These are phyloP conservation scores for Rhabdomys pumilio DNA, from an alignment of 2,797 vertebrate genomes.

Conservation along the genomic window DNA sequence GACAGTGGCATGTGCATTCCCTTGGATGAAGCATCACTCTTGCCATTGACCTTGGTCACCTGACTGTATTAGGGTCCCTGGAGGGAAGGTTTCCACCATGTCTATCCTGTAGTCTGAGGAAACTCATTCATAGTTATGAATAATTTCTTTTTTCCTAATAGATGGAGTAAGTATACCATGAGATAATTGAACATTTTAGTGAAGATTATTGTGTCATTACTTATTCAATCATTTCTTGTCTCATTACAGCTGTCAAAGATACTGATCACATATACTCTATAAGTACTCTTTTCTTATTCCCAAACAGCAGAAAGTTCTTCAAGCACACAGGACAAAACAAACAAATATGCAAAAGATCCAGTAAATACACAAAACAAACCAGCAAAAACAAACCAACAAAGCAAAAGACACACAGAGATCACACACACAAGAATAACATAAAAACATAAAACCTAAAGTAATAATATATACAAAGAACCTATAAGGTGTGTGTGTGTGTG, in stretches of 20 bases:
- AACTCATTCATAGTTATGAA: too few species aligned
- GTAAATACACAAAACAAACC: not conserved
- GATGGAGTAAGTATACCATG: too few species aligned
- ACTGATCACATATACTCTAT: not conserved
- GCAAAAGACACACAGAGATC: not conserved
- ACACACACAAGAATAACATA: not conserved
- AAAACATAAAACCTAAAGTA: not conserved
- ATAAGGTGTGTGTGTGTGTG: too few species aligned
- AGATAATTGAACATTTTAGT: not conserved
- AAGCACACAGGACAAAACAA: not conserved
- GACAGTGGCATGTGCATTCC: not conserved
- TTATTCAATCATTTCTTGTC: too few species aligned
- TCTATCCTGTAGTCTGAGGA: not conserved
- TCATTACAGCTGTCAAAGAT: too few species aligned
- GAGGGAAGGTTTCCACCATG: too few species aligned
- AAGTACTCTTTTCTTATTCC: not conserved
- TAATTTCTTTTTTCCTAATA: not conserved
- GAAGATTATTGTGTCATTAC: not conserved
- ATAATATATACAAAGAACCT: not conserved
- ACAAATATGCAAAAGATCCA: not conserved
- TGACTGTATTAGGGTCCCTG: not conserved
- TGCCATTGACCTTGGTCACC: not conserved
- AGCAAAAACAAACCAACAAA: not conserved
- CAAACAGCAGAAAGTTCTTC: not conserved
- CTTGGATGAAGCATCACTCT: not conserved